A percentile compares a stretch with the other conserved stretches of the same genome.
phyloP scores from a whole-genome alignment of 2,888 invertebrate species.

The Synergus gifuensis region DNA sequence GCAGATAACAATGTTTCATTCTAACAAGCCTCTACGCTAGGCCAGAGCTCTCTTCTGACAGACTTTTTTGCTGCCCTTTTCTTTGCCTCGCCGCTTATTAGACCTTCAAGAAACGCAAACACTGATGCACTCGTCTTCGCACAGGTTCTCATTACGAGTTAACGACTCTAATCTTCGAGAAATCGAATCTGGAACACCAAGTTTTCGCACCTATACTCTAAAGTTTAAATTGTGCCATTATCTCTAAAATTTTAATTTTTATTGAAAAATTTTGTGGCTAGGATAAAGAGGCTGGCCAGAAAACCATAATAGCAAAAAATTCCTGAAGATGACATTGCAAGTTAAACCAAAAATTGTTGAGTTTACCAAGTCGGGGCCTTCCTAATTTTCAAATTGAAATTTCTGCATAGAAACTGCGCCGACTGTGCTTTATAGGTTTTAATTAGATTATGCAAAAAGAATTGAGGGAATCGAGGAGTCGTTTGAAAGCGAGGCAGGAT shows the following conservation, averaged over 20 bases:
- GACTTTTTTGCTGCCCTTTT: slow-evolving; percentile 8
- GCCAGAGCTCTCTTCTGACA: slow-evolving; percentile 8
- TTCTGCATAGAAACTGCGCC: background rate
- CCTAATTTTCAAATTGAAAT: too few relatives aligned
- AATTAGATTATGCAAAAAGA: slow-evolving; percentile 31
- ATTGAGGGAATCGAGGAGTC: slow-evolving; percentile 41
- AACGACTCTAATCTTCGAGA: slow-evolving; percentile 40
- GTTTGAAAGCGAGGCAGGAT: slow-evolving; percentile 69
- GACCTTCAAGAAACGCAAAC: slow-evolving; percentile 33
- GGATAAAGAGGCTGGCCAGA: too few relatives aligned
- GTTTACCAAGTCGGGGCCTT: too few relatives aligned
- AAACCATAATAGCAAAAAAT: too few relatives aligned
- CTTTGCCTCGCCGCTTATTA: slow-evolving; percentile 24
- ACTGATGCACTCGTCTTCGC: slow-evolving; percentile 42
- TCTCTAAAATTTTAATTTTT: background rate
- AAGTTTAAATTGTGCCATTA: too few relatives aligned
- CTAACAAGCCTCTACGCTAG: slow-evolving; percentile 32
- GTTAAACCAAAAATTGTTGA: too few relatives aligned
- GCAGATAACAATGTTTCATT: slow-evolving; percentile 24
- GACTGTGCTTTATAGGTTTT: background rate
- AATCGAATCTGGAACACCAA: slow-evolving; percentile 7
- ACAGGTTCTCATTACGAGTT: slow-evolving; percentile 30
- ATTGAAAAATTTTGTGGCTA: background rate
- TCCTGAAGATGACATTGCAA: too few relatives aligned
- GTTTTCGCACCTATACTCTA: slow-evolving; percentile 20